Conservation (phyloP, 2,113 vertebrate genomes). For the Strigops habroptila region DNA sequence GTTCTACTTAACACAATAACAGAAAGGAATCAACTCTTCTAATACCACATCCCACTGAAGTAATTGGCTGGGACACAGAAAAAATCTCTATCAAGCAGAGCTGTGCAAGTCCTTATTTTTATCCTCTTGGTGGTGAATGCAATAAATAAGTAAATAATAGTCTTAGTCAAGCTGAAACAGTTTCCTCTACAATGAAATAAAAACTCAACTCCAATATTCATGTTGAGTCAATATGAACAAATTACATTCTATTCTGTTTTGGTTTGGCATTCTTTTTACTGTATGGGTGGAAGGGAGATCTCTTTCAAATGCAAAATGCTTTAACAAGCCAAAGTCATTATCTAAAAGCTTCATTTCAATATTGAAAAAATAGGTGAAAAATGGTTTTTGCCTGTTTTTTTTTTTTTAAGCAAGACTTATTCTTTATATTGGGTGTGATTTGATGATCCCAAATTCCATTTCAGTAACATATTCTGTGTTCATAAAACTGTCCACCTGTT, state of each 20-base stretch:
- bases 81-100: not conserved
- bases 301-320: not conserved
- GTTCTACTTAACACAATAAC: not conserved
- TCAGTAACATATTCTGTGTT: not conserved
- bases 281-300: not conserved
- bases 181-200: not conserved
- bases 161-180: not conserved
- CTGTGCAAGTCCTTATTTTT: not conserved
- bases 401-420: not conserved
- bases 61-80: not conserved
- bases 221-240: not conserved
- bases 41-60: not conserved
- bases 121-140: not conserved
- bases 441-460: not conserved
- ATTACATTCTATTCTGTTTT: not conserved
- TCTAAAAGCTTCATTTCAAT: not conserved
- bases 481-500: not conserved
- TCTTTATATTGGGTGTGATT: not conserved
- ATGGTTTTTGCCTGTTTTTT: not conserved
- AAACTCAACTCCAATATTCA: not conserved
- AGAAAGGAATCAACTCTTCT: not conserved
- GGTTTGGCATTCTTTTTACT: not conserved
- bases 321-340: not conserved
- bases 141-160: not conserved
- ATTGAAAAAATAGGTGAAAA: not conserved